A percentile compares a stretch with the other conserved stretches of the same genome.
Evolutionary conservation across 2,113 vertebrate genomes (phyloP).

Genomic region (Copsychus sechellarum): DNA sequence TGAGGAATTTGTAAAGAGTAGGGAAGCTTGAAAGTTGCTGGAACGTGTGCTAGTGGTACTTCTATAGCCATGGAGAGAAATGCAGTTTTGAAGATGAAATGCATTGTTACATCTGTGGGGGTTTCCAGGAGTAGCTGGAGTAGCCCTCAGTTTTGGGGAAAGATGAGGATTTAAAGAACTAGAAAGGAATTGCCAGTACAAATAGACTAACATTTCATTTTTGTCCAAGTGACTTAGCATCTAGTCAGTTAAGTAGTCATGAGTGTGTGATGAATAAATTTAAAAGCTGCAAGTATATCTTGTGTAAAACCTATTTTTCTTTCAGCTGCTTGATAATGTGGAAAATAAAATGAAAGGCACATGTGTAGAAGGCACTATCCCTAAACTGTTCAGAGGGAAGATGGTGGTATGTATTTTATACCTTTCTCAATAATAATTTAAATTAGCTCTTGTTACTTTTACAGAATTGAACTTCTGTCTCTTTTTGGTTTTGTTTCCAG

Average conservation of each 20-base stretch:
- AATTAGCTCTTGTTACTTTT: neutral
- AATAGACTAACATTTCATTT: neutral
- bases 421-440: neutral
- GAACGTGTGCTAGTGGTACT: neutral
- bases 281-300: neutral
- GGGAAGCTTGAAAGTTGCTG: neutral
- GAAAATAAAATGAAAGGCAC: constrained; percentile 99
- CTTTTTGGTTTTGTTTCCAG: constrained; percentile 69
- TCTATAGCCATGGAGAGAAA: neutral
- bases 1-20: neutral
- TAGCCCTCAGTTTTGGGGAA: neutral
- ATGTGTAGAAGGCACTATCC: constrained; percentile 98
- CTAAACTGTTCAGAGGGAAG: constrained; percentile 97
- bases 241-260: neutral
- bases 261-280: neutral
- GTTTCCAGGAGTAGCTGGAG: neutral
- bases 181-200: neutral
- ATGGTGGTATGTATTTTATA: constrained; percentile 92
- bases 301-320: constrained; percentile 17
- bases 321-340: constrained; percentile 97
- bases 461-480: neutral
- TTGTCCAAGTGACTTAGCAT: neutral
- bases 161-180: neutral
- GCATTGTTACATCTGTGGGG: neutral
- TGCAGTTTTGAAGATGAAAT: neutral